These are phyloP conservation scores for Acipenser transmontanus DNA, from an alignment of 2,797 vertebrate species.

Conservation along the genomic window DNA sequence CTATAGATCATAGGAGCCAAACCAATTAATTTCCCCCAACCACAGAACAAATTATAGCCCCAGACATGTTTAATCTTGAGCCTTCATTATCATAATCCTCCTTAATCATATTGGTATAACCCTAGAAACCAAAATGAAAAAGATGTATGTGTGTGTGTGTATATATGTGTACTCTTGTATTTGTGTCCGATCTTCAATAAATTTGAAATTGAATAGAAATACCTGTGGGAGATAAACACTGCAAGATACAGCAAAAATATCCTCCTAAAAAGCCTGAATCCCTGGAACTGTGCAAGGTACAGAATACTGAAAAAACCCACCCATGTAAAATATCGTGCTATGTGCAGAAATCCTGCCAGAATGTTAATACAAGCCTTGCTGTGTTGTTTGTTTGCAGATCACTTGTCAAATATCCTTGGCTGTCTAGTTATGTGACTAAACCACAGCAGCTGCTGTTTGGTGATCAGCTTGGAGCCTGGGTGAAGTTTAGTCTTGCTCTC, in stretches of 20 bases:
- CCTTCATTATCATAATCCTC: slow-evolving; percentile 64
- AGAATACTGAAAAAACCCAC: too few relatives aligned
- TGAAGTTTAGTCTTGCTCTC: neutral
- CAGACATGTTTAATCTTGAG: slow-evolving; percentile 42
- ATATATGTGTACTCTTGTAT: slow-evolving; percentile 1
- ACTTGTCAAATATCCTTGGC: neutral
- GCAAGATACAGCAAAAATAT: too few relatives aligned
- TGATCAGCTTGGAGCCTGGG: slow-evolving; percentile 1
- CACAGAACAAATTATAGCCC: slow-evolving; percentile 47
- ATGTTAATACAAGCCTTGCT: neutral
- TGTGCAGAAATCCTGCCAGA: too few relatives aligned
- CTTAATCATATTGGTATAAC: slow-evolving; percentile 62
- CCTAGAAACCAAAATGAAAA: slow-evolving; percentile 30
- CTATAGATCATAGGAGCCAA: slow-evolving; percentile 58
- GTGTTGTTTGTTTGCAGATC: neutral
- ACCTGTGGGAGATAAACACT: too few relatives aligned
- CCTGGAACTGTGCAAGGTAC: too few relatives aligned
- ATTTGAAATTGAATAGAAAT: too few relatives aligned
- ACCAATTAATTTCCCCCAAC: slow-evolving; percentile 62
- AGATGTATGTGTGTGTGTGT: slow-evolving; percentile 33
- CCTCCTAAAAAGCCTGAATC: too few relatives aligned
- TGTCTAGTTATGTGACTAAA: slow-evolving; percentile 2
- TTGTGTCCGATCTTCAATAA: too few relatives aligned
- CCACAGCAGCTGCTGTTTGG: slow-evolving; percentile 6
- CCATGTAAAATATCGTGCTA: too few relatives aligned